Percentiles rank a stretch among this genome's conserved stretches.
Evolutionary conservation across 2,888 invertebrate genomes (phyloP).

Genomic region (Lycocerus yunnanus): DNA sequence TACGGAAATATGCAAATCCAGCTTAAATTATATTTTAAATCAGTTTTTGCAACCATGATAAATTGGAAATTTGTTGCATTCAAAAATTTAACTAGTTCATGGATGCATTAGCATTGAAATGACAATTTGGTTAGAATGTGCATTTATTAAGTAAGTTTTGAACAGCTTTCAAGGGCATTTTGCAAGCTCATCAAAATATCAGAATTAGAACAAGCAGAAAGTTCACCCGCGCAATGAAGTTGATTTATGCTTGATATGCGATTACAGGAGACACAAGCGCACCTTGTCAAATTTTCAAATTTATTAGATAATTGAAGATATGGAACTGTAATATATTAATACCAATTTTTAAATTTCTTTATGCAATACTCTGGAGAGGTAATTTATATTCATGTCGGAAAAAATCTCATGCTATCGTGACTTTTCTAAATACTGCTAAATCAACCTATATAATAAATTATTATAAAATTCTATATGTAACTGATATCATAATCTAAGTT

Average conservation of each 20-base stretch:
- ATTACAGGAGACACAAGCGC: slow-evolving; percentile 19
- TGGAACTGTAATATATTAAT: slow-evolving; percentile 25
- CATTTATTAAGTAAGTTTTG: slow-evolving; percentile 43
- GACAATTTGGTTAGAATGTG: slow-evolving; percentile 44
- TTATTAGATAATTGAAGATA: slow-evolving; percentile 30
- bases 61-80: slow-evolving; percentile 43
- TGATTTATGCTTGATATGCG: slow-evolving; percentile 44
- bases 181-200: slow-evolving; percentile 53
- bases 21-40: slow-evolving; percentile 37
- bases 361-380: background rate
- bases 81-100: slow-evolving; percentile 36
- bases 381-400: background rate
- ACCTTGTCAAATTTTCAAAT: slow-evolving; percentile 26
- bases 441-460: background rate
- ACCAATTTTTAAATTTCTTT: background rate
- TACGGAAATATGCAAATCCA: slow-evolving; percentile 22
- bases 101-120: slow-evolving; percentile 44
- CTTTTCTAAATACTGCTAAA: background rate
- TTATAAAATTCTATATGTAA: too few relatives aligned
- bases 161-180: slow-evolving; percentile 50
- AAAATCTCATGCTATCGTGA: background rate
- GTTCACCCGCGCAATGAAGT: slow-evolving; percentile 44
- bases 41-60: slow-evolving; percentile 37
- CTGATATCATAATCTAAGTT: too few relatives aligned
- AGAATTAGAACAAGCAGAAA: slow-evolving; percentile 49